These are phyloP conservation scores for Lampris megalopsis DNA, from an alignment of 2,113 vertebrate species.

Conservation along the genomic window DNA sequence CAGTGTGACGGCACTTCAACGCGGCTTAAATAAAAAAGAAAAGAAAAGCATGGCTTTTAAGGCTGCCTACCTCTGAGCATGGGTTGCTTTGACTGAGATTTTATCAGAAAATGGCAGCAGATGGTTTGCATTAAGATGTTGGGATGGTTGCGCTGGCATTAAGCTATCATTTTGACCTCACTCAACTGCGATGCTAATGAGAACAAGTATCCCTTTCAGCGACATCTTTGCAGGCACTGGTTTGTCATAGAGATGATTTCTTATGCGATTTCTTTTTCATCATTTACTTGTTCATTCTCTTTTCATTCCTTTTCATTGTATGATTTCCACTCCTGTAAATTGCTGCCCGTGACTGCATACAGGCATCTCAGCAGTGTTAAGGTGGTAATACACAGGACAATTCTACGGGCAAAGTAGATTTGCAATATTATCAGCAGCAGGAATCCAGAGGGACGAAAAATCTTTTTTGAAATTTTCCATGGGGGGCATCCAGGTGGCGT, in stretches of 20 bases:
- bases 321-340: neutral
- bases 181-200: slow-evolving; percentile 39
- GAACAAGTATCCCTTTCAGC: slow-evolving; percentile 41
- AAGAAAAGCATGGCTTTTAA: slow-evolving; percentile 44
- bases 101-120: slow-evolving; percentile 9
- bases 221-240: slow-evolving; percentile 36
- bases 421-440: neutral
- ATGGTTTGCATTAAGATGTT: slow-evolving; percentile 31
- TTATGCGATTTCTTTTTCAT: slow-evolving; percentile 6
- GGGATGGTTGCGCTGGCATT: slow-evolving; percentile 57
- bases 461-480: no score
- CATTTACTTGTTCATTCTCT: slow-evolving; percentile 28
- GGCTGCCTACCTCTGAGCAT: slow-evolving; percentile 43
- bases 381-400: slow-evolving; percentile 21
- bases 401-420: slow-evolving; percentile 22
- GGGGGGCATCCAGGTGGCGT: no score
- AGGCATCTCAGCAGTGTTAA: neutral
- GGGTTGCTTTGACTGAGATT: slow-evolving; percentile 31
- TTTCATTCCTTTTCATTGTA: slow-evolving; percentile 9
- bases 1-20: slow-evolving; percentile 22
- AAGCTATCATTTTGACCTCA: slow-evolving; percentile 54
- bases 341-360: neutral
- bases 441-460: neutral
- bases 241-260: slow-evolving; percentile 6
- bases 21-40: neutral